phyloP scores from a whole-genome alignment of 2,797 vertebrate species.

The Coranthus polyacanthus region DNA sequence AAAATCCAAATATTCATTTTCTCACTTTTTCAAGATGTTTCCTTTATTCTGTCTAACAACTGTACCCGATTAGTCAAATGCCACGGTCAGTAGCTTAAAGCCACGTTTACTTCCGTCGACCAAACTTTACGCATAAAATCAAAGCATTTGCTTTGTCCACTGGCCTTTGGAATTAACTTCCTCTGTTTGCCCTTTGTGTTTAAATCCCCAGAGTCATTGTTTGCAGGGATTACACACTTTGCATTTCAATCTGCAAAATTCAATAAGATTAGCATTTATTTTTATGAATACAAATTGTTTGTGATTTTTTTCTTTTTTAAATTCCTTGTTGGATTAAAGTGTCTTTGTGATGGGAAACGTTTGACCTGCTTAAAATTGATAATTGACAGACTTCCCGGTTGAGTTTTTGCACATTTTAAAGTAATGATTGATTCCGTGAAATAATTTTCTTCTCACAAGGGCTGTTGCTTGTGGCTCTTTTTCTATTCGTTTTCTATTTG shows the following conservation, averaged over 20 bases:
- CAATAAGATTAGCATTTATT: not conserved
- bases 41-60: not conserved
- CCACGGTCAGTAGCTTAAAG: not conserved
- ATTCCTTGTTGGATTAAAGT: no score
- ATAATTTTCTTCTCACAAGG: not conserved
- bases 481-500: not conserved
- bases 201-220: not conserved
- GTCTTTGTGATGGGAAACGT: not conserved
- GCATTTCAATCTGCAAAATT: conserved; percentile 1
- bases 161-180: not conserved
- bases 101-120: not conserved
- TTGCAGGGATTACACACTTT: not conserved
- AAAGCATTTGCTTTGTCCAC: not conserved
- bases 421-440: not conserved
- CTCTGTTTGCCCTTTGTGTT: conserved; percentile 1
- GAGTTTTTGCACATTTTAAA: not conserved
- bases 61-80: not conserved
- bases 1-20: no score
- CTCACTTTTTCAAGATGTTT: not conserved
- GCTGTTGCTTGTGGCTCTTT: not conserved
- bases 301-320: not conserved
- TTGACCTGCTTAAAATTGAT: not conserved
- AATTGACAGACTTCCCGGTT: not conserved
- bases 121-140: no score
- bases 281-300: conserved; percentile 5